Base-by-base conservation (phyloP, 1,140 invertebrate species). In the Drosophila repletoides region DNA sequence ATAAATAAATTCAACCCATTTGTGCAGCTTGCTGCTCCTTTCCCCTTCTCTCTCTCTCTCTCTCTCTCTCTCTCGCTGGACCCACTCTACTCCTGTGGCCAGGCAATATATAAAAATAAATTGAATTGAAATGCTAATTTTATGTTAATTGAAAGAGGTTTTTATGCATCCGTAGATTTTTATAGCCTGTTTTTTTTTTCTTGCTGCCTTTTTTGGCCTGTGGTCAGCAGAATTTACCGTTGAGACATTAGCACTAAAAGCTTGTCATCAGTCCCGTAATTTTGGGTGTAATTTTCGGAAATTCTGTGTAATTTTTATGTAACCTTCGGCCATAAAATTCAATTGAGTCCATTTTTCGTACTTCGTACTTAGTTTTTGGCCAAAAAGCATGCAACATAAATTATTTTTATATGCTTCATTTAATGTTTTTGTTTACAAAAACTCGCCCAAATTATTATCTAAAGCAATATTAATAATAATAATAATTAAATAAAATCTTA, bases 111-210 rank as follows among this genome's bases (percentile, higher is more conserved):
- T 83, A 83, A 83, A 84, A 84, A 84, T 84, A 84, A 84, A 84
- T 84, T 84, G 80, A 84, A 84, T 84, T 80, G 72, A 68, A 84
- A 84, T 84, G 80, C 80, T 84, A 84, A 84, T 84, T 84, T 84
- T 84, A 84, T 84, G 80, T 86, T 84, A 84, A 84, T 86, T 75
- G 80, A 86, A 84, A 80, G 80, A 66, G 80, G 80, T 60, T 86
- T 84, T 84, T 84, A 84, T 84, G 80, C 80, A 86, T 70, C 68
- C 72, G 65, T 56, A 74, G 79, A 86, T 60, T 84, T 86, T 84
- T 86, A 81, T 81, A 58, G 59, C 31, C 60, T 58, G 67, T 60
- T 81, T 80, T 80, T 72, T 65, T 53, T 19, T 51, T 15, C 17
- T 15, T 15, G 40, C 36, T 45, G 10, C 6, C 6, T 7, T 43